Conservation (phyloP, 2,113 vertebrate genomes). For the Stomatorhinus ivindoensis region DNA sequence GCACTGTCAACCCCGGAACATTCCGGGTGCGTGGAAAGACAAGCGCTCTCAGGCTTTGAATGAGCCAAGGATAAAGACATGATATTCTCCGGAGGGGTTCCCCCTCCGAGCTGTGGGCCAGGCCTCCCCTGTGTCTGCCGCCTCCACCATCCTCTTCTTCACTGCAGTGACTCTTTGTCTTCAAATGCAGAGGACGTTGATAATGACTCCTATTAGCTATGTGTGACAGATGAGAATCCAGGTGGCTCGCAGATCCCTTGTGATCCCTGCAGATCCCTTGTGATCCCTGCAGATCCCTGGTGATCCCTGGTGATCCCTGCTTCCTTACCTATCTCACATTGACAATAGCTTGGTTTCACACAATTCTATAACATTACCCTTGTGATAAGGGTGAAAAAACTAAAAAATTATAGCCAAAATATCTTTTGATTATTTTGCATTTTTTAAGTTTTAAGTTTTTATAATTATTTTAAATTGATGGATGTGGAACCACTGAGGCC, state of each 20-base stretch:
- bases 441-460: background rate
- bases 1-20: background rate
- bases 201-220: background rate
- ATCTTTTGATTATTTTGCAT: background rate
- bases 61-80: background rate
- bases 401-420: slow-evolving; percentile 5
- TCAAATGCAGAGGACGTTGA: background rate
- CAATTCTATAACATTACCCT: background rate
- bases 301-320: background rate
- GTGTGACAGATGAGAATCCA: background rate
- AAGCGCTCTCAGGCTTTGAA: background rate
- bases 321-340: background rate
- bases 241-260: background rate
- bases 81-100: background rate
- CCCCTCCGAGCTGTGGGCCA: background rate
- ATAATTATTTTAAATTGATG: background rate
- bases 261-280: background rate
- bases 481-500: background rate
- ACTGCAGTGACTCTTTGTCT: background rate
- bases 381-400: background rate
- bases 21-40: background rate
- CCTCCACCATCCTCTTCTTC: background rate
- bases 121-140: background rate
- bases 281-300: background rate
- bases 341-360: background rate